A percentile compares a stretch with the other conserved stretches of the same genome.
Evolutionary conservation across 2,797 vertebrate genomes (phyloP).

Genomic region (Oreonectes daqikongensis): DNA sequence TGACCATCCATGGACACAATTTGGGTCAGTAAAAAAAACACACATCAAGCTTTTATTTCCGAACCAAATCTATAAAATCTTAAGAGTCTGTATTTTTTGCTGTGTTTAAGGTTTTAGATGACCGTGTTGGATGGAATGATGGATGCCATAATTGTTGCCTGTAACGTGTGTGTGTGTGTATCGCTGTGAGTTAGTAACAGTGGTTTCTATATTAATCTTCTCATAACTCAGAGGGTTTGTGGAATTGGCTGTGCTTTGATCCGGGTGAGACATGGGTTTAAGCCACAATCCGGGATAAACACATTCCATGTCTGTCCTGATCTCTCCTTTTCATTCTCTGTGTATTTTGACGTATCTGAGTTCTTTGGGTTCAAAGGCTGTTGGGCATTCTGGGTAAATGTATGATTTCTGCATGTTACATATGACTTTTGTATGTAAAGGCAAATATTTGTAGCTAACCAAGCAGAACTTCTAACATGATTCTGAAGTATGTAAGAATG

Average conservation of each 20-base stretch:
- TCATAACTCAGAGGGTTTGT: slow-evolving; percentile 51
- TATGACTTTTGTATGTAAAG: too few species aligned
- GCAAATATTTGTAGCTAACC: not conserved
- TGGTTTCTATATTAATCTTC: slow-evolving; percentile 47
- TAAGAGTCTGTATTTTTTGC: not conserved
- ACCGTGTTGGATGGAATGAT: slow-evolving; percentile 5
- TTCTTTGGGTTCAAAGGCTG: too few species aligned
- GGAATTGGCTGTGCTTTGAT: slow-evolving; percentile 48
- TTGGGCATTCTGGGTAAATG: not conserved
- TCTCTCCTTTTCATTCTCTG: slow-evolving; percentile 5
- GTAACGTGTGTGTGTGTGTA: not conserved
- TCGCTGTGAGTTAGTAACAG: slow-evolving; percentile 27
- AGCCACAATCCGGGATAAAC: slow-evolving; percentile 24
- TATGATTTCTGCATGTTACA: too few species aligned
- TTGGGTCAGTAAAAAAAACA: not conserved
- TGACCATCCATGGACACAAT: not conserved
- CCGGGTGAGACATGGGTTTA: slow-evolving; percentile 21
- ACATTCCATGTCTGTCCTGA: slow-evolving; percentile 30
- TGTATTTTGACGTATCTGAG: not conserved
- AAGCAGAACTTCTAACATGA: not conserved
- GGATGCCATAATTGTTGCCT: slow-evolving; percentile 1
- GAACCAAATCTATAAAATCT: not conserved
- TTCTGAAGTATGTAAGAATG: not conserved
- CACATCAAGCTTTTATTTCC: not conserved
- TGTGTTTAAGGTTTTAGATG: not conserved